A percentile compares a stretch with the other conserved stretches of the same genome.
Conservation (phyloP, 2,797 vertebrate species). For the Sebastiscus tertius region DNA sequence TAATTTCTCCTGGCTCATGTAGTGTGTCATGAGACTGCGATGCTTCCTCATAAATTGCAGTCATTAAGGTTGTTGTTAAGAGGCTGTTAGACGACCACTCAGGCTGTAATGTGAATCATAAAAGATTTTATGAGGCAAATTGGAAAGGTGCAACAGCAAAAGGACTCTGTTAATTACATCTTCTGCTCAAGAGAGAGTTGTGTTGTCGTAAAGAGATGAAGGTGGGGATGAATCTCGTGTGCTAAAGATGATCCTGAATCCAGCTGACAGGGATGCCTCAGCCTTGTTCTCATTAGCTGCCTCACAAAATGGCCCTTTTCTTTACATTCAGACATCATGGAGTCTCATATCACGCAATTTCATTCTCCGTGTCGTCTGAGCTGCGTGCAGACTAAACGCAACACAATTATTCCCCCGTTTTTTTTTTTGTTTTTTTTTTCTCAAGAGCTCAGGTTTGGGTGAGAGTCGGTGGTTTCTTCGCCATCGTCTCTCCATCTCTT, state of each 20-base stretch:
- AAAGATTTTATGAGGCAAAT: constrained; percentile 39
- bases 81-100: constrained; percentile 21
- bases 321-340: constrained; percentile 66
- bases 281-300: constrained; percentile 46
- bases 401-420: not conserved
- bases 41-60: constrained; percentile 51
- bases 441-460: not conserved
- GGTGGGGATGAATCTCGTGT: constrained; percentile 25
- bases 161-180: constrained; percentile 22
- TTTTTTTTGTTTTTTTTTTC: not conserved
- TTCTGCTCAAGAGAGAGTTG: constrained; percentile 4
- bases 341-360: constrained; percentile 48
- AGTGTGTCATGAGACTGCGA: constrained; percentile 34
- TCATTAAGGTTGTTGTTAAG: constrained; percentile 52
- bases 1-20: constrained; percentile 37
- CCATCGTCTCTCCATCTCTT: not conserved
- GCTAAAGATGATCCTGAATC: constrained; percentile 50
- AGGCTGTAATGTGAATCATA: constrained; percentile 37
- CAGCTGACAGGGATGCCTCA: constrained; percentile 51
- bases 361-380: constrained; percentile 13
- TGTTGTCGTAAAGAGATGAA: constrained; percentile 22
- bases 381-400: constrained; percentile 10
- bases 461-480: not conserved
- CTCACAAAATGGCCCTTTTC: constrained; percentile 74
- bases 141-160: constrained; percentile 14